A percentile compares a stretch with the other conserved stretches of the same genome.
These are phyloP conservation scores for Poecilus cupreus DNA, from an alignment of 2,888 invertebrate genomes.

Conservation along the genomic window DNA sequence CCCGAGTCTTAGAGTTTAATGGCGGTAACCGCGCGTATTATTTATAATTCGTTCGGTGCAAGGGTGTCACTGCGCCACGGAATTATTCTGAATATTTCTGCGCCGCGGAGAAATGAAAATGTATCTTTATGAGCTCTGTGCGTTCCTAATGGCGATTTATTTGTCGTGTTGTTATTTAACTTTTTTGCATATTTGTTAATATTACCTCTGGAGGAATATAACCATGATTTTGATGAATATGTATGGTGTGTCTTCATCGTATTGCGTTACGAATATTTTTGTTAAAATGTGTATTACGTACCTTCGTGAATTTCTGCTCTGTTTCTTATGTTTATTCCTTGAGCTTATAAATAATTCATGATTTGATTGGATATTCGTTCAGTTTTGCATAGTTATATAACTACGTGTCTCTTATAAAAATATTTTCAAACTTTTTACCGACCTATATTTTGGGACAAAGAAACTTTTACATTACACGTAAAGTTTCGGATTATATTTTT, in stretches of 20 bases:
- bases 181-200: slow-evolving; percentile 49
- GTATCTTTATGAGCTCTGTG: slow-evolving; percentile 26
- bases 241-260: slow-evolving; percentile 31
- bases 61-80: slow-evolving; percentile 1
- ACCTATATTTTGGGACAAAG: slow-evolving; percentile 5
- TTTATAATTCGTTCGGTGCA: slow-evolving; percentile 39
- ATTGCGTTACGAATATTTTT: slow-evolving; percentile 35
- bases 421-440: neutral
- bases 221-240: slow-evolving; percentile 37
- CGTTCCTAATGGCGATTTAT: slow-evolving; percentile 43
- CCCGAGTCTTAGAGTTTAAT: slow-evolving; percentile 13
- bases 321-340: slow-evolving; percentile 55
- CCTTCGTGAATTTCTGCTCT: slow-evolving; percentile 35
- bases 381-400: slow-evolving; percentile 54
- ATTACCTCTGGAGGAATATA: slow-evolving; percentile 30
- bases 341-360: slow-evolving; percentile 55
- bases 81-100: slow-evolving; percentile 26
- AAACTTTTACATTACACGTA: slow-evolving; percentile 1
- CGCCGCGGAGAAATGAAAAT: slow-evolving; percentile 31
- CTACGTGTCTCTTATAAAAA: slow-evolving; percentile 28
- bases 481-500: slow-evolving; percentile 35
- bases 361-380: slow-evolving; percentile 55
- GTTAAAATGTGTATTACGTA: slow-evolving; percentile 56
- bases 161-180: slow-evolving; percentile 37
- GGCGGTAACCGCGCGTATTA: slow-evolving; percentile 38